Evolutionary conservation across 2,888 invertebrate genomes (phyloP), one percentile per base, ranked within the genome.

Genomic region (Anorthoa munda): DNA sequence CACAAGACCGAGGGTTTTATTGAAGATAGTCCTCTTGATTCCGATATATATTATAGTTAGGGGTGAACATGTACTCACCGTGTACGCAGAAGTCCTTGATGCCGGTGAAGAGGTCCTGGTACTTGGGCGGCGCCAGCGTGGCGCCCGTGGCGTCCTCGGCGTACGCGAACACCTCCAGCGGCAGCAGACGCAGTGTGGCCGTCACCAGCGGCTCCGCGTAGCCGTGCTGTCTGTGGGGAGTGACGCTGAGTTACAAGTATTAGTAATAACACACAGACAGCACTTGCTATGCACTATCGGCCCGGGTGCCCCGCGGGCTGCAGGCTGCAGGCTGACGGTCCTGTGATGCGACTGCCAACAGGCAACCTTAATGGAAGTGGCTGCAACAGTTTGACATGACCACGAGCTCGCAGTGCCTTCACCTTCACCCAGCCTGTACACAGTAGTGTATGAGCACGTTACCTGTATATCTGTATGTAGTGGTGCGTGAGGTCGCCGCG

Each of bases 401-500:
- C 39, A 39, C 7, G 7, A 7, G 31, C 39, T 39, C 39, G 9
- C 39, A 39, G 3, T 7, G 39, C 9, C 31, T 31, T 5, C 31
- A 31, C 31, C 31, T 26, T 26, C 26, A 26, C 26, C 26, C 26
- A 26, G 17, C 26, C 31, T n/a, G 26, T 58, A 7, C 5, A 18
- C 12, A 12, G 46, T 1, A 17, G 7, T 46, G 61, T 13, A 21
- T 2, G 4, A 13, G 12, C 60, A 11, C n/a, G 26, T 39, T 68
- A 97, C 97, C 93, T 94, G 92, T 92, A 96, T 87, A 87, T 89
- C 85, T 97, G 97, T 12, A 97, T 97, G 92, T 98, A 98, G 84
- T 98, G 97, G 83, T 97, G 97, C 75, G 97, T 95, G 73, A 98
- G 96, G 92, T 98, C 98, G 5, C 97, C 97, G 39, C 97, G 96